Evolutionary conservation across 2,797 vertebrate genomes (phyloP), one percentile per base, ranked within the genome.

Genomic region (Ctenopoma multispine): DNA sequence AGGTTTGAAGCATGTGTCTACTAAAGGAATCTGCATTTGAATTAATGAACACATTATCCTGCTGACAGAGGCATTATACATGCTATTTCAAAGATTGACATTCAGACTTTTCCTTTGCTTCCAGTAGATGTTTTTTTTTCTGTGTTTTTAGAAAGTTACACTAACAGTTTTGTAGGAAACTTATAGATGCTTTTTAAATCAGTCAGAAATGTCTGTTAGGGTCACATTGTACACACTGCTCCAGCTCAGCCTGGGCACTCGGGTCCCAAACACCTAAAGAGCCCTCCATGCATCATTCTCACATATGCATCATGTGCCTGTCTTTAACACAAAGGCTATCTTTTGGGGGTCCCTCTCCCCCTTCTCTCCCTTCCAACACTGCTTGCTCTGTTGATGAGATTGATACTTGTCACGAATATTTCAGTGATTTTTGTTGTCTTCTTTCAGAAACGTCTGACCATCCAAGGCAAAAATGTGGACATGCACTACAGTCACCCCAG

Each of bases 401-500:
- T 31, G 59, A 47, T 75, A 5, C 44, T 36, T 23, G 4, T 79
- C 80, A 93, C 5, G 93, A 93, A 89, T 85, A 65, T 47, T 84
- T 90, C 92, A 85, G 89, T 98, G 92, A 99, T 82, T 75, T 81
- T 73, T 61, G 47, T 82, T 83, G 60, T 95, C 93, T 91, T 97
- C 89, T 98, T 97, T 91, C 98, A 99, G 98, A 99, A 99, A 94
- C 95, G 95, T 87, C 93, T 99, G 92, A 93, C 94, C 88, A 96
- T 99, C 92, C 97, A 99, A 86, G 97, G 98, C 86, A 99, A 99
- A 93, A 95, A 87, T 69, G 96, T 99, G 88, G 96, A 97, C 60
- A 97, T 99, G 97, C 97, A 99, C 93, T 99, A 98, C 95, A 99
- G 98, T 92, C 96, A 99, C 89, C 97, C 97, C 73, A 96, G 96